These are phyloP conservation scores for Procavia capensis DNA, from an alignment of 2,113 vertebrate species.

Conservation along the genomic window DNA sequence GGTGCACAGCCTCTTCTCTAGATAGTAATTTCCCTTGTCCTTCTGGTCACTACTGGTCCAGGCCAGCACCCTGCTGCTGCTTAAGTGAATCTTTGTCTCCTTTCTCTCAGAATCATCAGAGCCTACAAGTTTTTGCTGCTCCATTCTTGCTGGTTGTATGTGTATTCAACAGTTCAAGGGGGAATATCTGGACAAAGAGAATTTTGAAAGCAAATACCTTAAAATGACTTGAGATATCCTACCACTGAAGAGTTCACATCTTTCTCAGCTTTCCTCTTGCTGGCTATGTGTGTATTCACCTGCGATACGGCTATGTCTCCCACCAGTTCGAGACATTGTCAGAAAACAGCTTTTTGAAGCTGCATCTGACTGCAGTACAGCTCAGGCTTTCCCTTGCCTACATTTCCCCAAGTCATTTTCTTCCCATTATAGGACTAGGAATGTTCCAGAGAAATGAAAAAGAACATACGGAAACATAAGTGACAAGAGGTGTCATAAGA, in stretches of 20 bases:
- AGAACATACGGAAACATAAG: background rate
- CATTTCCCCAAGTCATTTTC: too few species aligned
- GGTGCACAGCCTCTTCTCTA: background rate
- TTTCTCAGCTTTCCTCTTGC: too few species aligned
- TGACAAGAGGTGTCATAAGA: background rate
- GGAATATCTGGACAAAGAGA: too few species aligned
- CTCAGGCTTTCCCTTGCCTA: background rate
- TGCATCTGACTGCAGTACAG: background rate
- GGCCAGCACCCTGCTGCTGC: background rate
- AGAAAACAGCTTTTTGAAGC: background rate
- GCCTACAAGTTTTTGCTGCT: rapidly evolving
- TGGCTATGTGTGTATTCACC: background rate
- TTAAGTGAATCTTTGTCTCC: background rate
- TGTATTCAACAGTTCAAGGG: too few species aligned
- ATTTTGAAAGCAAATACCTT: too few species aligned
- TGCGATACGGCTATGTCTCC: background rate
- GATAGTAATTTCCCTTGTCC: background rate
- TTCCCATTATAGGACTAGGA: background rate
- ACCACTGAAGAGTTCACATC: too few species aligned
- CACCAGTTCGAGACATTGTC: too few species aligned
- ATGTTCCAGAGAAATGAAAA: background rate
- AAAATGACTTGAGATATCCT: too few species aligned
- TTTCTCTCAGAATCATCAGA: background rate
- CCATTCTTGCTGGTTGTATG: background rate
- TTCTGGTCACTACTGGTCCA: background rate